Evolutionary conservation across 2,888 invertebrate species (phyloP), one percentile per base, ranked within the genome.

Genomic region (Agrochola litura): DNA sequence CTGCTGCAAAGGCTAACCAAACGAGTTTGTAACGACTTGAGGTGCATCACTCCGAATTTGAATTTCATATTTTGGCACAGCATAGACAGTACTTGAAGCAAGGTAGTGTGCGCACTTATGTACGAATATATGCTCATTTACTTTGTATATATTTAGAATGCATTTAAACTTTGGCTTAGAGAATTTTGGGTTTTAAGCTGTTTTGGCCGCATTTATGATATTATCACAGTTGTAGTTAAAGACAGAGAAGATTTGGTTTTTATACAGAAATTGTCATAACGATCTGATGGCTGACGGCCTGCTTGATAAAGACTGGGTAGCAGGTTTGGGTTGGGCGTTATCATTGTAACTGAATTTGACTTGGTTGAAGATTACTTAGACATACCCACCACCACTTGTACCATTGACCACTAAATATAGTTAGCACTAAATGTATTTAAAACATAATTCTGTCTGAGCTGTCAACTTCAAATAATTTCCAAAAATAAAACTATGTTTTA

Each of bases 11-110:
- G 87, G 86, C 86, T 86, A 91, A 91, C 92, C 90, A 92, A 93
- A 93, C 92, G 93, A 93, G 92, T 92, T 93, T 92, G 92, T 93
- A 93, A 93, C 92, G 93, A 93, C 92, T 92, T 91, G 90, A 92
- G 90, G 90, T 90, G 90, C 92, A 92, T 92, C 93, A 90, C 88
- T 89, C 85, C 74, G 81, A 84, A 92, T 92, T 91, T 92, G 90
- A 92, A 93, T 92, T 93, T 93, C 91, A 93, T 92, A 92, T 92
- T 90, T 90, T 79, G 90, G 89, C 85, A 82, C 85, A 84, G 85
- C 84, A 87, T 88, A 88, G 88, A 90, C 89, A 89, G 90, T 88
- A 87, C 89, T 90, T 88, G 74, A 74, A 61, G 76, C 61, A 49
- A 76, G 79, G 74, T 79, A 79, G 70, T 75, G 65, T 67, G 46